Evolutionary conservation across 1,140 invertebrate species (phyloP).

Genomic region (Sitodiplosis mosellana): DNA sequence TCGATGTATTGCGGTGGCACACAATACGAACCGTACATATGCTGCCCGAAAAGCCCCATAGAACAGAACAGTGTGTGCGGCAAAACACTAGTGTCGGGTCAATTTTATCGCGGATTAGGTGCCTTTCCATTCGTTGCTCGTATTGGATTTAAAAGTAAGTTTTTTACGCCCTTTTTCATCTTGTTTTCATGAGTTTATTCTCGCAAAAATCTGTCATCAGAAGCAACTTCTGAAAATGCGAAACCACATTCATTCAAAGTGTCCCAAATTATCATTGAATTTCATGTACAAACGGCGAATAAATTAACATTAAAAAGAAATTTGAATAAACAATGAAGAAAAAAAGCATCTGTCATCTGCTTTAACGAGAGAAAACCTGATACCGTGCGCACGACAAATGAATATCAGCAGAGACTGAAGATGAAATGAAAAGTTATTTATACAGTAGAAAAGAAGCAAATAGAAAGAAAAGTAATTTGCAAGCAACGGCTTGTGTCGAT

Average conservation of each 20-base stretch:
- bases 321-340: no score
- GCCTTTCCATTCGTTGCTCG: conserved; percentile 44
- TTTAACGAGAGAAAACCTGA: no score
- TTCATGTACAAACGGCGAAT: no score
- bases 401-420: not conserved
- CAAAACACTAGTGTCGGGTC: conserved; percentile 36
- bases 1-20: conserved; percentile 20
- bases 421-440: not conserved
- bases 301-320: no score
- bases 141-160: conserved; percentile 43
- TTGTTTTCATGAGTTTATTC: no score
- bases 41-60: conserved; percentile 21
- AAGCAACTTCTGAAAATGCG: no score
- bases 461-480: not conserved
- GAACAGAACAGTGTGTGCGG: conserved; percentile 32
- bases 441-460: not conserved
- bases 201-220: no score
- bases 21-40: conserved; percentile 22
- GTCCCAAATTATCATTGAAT: no score
- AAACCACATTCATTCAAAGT: no score
- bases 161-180: no score
- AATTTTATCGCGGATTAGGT: conserved; percentile 41
- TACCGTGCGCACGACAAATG: no score
- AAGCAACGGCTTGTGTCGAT: not conserved
- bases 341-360: no score